Percentiles rank a stretch among this genome's conserved stretches.
phyloP scores from a whole-genome alignment of 2,797 vertebrate genomes.

The Moxostoma hubbsi region DNA sequence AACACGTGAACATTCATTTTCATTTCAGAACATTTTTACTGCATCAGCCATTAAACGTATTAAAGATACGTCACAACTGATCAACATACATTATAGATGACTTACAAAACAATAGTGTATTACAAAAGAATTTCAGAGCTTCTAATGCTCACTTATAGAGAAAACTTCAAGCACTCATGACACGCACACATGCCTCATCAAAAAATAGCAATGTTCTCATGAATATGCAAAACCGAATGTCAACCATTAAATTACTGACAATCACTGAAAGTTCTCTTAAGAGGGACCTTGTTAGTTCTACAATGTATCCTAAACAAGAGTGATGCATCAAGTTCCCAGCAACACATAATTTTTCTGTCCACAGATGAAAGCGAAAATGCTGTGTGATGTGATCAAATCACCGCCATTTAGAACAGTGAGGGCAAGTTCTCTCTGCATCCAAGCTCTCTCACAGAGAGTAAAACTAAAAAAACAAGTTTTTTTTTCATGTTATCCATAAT shows the following conservation, averaged over 20 bases:
- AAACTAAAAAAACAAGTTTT: no score
- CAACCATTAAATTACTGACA: conserved; percentile 8
- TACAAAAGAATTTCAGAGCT: background rate
- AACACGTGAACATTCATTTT: conserved; percentile 1
- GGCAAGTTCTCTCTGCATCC: no score
- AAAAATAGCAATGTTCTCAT: background rate
- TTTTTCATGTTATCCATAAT: no score
- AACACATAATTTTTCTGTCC: no score
- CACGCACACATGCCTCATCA: conserved; percentile 9
- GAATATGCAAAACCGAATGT: background rate
- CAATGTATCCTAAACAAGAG: no score
- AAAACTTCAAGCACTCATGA: conserved; percentile 22
- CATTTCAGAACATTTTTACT: conserved; percentile 2
- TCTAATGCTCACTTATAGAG: conserved; percentile 6
- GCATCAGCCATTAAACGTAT: conserved; percentile 19
- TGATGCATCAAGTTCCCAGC: no score
- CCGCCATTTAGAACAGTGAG: no score
- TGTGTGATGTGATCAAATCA: no score
- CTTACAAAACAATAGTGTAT: background rate
- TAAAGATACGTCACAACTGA: background rate
- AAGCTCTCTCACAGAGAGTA: no score
- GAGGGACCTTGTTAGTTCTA: no score
- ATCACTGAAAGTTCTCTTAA: conserved; percentile 18
- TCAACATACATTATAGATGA: background rate
- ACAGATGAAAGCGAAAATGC: no score